These are phyloP conservation scores for Aldabrachelys gigantea DNA, from an alignment of 2,113 vertebrate genomes.

Conservation along the genomic window DNA sequence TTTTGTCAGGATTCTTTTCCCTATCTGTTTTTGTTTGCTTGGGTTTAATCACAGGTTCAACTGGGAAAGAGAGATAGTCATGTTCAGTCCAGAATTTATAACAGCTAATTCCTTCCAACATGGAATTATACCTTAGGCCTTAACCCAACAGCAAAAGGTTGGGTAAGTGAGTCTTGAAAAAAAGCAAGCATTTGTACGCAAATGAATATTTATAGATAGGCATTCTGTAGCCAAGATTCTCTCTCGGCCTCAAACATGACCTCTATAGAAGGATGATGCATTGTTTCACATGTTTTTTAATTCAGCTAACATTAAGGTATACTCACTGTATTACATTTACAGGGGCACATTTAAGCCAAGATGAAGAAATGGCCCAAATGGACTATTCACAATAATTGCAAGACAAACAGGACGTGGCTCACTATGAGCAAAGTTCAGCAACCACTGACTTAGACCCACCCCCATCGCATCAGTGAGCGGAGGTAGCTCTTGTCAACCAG, in stretches of 20 bases:
- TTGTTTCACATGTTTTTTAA: rapidly evolving
- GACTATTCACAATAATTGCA: not conserved
- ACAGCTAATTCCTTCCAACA: not conserved
- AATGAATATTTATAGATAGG: not conserved
- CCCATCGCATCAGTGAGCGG: constrained; percentile 41
- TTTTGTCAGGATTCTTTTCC: constrained; percentile 74
- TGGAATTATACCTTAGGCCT: rapidly evolving
- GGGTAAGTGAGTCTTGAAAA: not conserved
- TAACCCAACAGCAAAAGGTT: not conserved
- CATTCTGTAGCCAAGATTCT: not conserved
- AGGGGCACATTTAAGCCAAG: not conserved
- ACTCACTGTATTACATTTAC: not conserved
- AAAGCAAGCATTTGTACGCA: not conserved
- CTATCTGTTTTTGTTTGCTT: constrained; percentile 71
- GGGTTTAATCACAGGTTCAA: constrained; percentile 80
- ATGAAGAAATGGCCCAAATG: not conserved
- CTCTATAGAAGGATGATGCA: not conserved
- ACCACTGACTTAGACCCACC: not conserved
- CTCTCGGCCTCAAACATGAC: not conserved
- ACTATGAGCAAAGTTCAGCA: not conserved
- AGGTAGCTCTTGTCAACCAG: not conserved
- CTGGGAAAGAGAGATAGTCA: constrained; percentile 56
- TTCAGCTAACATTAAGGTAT: not conserved
- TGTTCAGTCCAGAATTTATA: not conserved
- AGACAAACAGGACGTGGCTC: not conserved